A percentile compares a stretch with the other conserved stretches of the same genome.
Evolutionary conservation across 37 sponge, comb jelly and placozoan genomes (phyloP).

Genomic region (Beroe ovata): DNA sequence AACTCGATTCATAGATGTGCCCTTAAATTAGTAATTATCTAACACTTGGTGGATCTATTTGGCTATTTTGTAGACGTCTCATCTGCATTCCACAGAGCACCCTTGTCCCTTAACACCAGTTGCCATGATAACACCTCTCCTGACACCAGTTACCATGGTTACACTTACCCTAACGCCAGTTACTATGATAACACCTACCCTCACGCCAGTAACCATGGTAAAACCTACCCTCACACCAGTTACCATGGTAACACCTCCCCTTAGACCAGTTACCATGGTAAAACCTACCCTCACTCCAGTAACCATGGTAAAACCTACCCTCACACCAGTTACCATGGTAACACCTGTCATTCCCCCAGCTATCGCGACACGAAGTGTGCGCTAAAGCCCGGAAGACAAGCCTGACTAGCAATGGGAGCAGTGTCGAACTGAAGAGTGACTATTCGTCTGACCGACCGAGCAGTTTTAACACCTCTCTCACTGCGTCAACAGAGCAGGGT

Average conservation of each 20-base stretch:
- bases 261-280: not conserved
- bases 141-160: no score
- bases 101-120: no score
- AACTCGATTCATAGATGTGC: no score
- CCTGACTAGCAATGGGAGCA: conserved; percentile 62
- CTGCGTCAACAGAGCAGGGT: not conserved
- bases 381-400: conserved; percentile 36
- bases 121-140: no score
- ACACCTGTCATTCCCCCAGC: not conserved
- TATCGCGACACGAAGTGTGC: conserved; percentile 62
- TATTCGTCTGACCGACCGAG: conserved; percentile 37
- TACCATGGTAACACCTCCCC: not conserved
- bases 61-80: no score
- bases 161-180: no score
- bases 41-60: no score
- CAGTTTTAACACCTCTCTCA: conserved; percentile 25
- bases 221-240: not conserved
- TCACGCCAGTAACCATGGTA: no score
- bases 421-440: conserved; percentile 58
- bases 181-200: no score
- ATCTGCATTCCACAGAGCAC: no score
- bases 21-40: no score
- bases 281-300: not conserved
- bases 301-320: no score
- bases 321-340: not conserved